phyloP scores from a whole-genome alignment of 2,797 vertebrate species.

The Ctenochaetus hawaiiensis region DNA sequence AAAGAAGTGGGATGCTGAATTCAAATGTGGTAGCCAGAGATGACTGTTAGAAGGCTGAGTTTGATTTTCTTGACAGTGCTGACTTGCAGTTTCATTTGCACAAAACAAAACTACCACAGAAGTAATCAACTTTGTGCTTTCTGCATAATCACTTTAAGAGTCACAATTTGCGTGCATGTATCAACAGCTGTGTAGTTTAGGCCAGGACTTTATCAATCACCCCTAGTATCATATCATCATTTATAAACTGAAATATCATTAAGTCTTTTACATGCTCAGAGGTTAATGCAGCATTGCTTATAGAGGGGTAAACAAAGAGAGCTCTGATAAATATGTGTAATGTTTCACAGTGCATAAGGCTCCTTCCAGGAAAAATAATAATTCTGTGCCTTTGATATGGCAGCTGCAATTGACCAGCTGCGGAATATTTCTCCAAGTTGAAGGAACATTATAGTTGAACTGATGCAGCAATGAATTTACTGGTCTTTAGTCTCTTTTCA shows the following conservation, averaged over 20 bases:
- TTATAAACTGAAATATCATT: not conserved
- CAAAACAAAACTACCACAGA: no score
- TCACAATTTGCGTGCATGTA: no score
- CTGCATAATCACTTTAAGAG: no score
- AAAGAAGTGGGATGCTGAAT: no score
- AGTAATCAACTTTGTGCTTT: no score
- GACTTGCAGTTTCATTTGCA: no score
- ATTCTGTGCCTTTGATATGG: not conserved
- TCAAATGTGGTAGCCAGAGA: no score
- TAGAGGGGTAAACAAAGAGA: not conserved
- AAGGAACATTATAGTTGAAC: not conserved
- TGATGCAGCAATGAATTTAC: not conserved
- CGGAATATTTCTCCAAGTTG: not conserved
- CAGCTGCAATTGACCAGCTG: no score
- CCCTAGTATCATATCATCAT: not conserved
- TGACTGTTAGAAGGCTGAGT: no score
- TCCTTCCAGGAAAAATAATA: not conserved
- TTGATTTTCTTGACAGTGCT: no score
- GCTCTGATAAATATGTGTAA: not conserved
- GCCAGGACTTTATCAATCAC: no score
- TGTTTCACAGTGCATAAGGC: not conserved
- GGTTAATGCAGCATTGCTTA: not conserved
- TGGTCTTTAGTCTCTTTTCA: not conserved
- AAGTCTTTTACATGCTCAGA: not conserved
- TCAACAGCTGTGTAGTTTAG: no score